phyloP scores from a whole-genome alignment of 2,113 vertebrate genomes.

The Phylloscopus trochilus region DNA sequence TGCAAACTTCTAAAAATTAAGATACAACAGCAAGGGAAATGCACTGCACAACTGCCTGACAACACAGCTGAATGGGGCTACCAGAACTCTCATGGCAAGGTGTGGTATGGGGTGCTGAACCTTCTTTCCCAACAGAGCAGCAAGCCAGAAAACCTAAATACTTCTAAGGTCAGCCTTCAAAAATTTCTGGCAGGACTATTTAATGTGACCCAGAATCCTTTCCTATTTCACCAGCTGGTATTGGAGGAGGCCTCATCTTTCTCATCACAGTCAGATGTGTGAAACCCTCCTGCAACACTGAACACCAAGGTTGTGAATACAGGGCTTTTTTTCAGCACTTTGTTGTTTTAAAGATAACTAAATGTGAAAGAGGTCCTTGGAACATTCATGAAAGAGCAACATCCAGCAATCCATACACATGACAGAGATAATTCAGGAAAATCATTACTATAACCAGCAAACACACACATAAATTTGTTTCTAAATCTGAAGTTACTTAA shows the following conservation, averaged over 20 bases:
- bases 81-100: fast-evolving
- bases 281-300: background rate
- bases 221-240: background rate
- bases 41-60: too few relatives aligned
- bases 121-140: background rate
- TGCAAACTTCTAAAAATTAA: background rate
- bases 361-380: background rate
- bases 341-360: background rate
- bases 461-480: background rate
- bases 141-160: background rate
- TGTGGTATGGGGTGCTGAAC: fast-evolving
- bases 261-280: background rate
- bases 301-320: background rate
- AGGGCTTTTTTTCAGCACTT: background rate
- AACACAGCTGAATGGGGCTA: background rate
- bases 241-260: background rate
- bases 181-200: background rate
- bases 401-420: background rate
- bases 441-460: background rate
- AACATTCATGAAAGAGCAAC: background rate
- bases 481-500: background rate
- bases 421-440: background rate
- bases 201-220: background rate
- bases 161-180: background rate
- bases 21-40: background rate